Evolutionary conservation across 2,888 invertebrate genomes (phyloP).

Genomic region (Pyrgus malvae): DNA sequence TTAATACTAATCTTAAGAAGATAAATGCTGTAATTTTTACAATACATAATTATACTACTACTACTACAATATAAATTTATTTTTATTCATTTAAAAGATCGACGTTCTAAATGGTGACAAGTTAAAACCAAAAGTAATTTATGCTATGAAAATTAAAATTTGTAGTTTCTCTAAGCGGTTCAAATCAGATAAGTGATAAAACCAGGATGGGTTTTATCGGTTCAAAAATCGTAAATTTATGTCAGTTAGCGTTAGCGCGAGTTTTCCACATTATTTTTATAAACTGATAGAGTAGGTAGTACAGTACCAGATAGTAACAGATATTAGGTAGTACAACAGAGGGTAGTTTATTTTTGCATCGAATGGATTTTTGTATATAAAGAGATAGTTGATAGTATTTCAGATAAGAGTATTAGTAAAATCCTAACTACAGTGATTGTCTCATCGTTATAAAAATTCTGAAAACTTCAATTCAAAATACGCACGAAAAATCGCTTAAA

Average conservation of each 20-base stretch:
- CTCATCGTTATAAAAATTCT: not conserved
- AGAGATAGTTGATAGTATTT: no score
- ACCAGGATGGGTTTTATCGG: not conserved
- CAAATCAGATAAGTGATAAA: not conserved
- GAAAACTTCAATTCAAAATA: not conserved
- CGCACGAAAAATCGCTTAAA: not conserved
- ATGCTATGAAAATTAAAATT: no score
- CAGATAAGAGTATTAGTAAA: not conserved
- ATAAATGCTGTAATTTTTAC: no score
- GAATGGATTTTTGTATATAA: no score
- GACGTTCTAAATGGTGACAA: no score
- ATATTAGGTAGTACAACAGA: no score
- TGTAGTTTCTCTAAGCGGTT: not conserved
- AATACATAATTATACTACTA: no score
- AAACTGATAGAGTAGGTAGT: no score
- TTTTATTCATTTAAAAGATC: no score
- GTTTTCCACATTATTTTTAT: constrained; percentile 19
- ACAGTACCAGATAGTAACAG: no score
- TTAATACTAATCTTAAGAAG: not conserved
- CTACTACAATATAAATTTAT: no score
- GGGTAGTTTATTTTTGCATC: constrained; percentile 18
- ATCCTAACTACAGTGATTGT: not conserved
- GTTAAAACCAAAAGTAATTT: no score
- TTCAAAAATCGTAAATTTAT: not conserved
- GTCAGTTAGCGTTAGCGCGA: not conserved